These are phyloP conservation scores for Amitus sp. DNA, from an alignment of 2,888 invertebrate genomes.

Conservation along the genomic window DNA sequence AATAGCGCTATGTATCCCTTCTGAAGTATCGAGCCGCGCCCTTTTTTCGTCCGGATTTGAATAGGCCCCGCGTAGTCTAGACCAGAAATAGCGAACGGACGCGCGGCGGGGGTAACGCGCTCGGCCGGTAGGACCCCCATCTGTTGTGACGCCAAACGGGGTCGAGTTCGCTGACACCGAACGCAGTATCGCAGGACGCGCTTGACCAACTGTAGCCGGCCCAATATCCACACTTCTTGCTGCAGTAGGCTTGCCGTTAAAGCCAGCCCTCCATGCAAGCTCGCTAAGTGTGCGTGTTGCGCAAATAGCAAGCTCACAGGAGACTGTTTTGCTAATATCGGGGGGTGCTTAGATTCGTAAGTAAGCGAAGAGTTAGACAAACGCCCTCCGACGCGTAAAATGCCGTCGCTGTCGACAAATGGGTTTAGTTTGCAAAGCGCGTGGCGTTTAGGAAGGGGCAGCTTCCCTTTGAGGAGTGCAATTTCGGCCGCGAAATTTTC, in stretches of 20 bases:
- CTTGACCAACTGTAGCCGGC: not conserved
- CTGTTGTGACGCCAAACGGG: not conserved
- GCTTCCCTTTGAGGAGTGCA: not conserved
- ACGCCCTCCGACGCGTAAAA: conserved; percentile 13
- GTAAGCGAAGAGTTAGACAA: conserved; percentile 8
- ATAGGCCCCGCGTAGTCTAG: conserved; percentile 14
- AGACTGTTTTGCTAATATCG: not conserved
- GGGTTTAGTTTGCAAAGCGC: too few species aligned
- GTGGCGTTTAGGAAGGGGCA: not conserved
- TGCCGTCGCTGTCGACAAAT: not conserved
- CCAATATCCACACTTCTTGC: conserved; percentile 18
- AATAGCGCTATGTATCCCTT: conserved; percentile 7
- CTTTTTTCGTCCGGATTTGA: not conserved
- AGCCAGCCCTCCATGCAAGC: conserved; percentile 11
- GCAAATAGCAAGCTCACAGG: not conserved
- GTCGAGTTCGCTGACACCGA: not conserved
- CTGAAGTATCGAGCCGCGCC: not conserved
- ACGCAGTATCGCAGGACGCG: not conserved
- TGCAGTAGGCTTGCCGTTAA: conserved; percentile 4
- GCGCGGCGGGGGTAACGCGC: not conserved
- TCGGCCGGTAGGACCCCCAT: conserved; percentile 3
- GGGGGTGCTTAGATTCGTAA: not conserved
- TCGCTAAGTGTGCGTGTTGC: not conserved
- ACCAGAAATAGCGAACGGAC: not conserved
- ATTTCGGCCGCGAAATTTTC: not conserved